Conservation (phyloP, 2,113 vertebrate genomes). For the Oryctolagus cuniculus region mOryCun1.1 NC_091438.1:138708501-138709000, state of each 20-base stretch:
- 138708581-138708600: neutral
- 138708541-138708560: neutral
- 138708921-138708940: neutral
- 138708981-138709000: neutral
- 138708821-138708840: neutral
- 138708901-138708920: constrained; percentile 45
- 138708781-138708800: constrained; percentile 64
- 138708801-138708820: constrained; percentile 12
- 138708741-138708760: constrained; percentile 66
- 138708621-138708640: constrained; percentile 55
- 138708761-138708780: neutral
- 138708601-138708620: neutral
- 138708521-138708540: neutral
- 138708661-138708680: constrained; percentile 78
- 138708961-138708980: fast-evolving
- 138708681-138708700: constrained; percentile 76
- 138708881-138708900: neutral
- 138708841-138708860: neutral
- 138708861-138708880: neutral
- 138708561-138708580: neutral
- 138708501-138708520: neutral
- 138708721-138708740: constrained; percentile 77
- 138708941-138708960: neutral
- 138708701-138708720: constrained; percentile 82
- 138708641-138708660: constrained; percentile 65